Base-by-base conservation (phyloP, 1,140 invertebrate genomes). In the Hyphantria cunea region DNA sequence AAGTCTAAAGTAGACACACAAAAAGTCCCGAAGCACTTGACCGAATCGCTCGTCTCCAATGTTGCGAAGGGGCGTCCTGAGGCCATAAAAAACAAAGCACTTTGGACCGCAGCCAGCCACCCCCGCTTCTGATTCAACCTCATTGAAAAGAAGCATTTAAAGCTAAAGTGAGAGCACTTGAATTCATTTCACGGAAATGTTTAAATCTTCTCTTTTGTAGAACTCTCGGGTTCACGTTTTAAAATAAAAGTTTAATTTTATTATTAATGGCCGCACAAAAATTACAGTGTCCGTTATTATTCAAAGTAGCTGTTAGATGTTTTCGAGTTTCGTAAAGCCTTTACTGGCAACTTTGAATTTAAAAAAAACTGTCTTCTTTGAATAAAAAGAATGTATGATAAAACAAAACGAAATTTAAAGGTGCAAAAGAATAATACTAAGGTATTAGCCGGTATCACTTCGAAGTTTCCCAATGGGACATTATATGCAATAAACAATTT, bases 21-120 rank as follows among this genome's bases (percentile, higher is more conserved):
- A 80, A 83, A 82, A 84, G 74, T 69, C 62, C 62, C 25, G 54
- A 52, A 61, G 47, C 78, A 81, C 80, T 84, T 84, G 81, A 82
- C 74, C 72, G 73, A 56, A 51, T 61, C 51, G 63, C 54, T 66
- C 64, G 66, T 69, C 73, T 78, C 63, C 74, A 67, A 53, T 76
- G 70, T 74, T 69, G 76, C 69, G 49, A 64, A 63, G 65, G 63
- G 67, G 45, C 69, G 63, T 70, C 71, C 68, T 71, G 66, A 64
- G 70, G 73, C 72, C 74, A 88, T 79, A 86, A 86, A 86, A 87
- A 87, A 82, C 75, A 73, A 76, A 80, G 66, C 83, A 80, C 76
- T 85, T 86, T 88, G 83, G 83, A 82, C 71, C 73, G 55, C 68
- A 84, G 82, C 85, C 85, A 86, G 81, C 64, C 67, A 60, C 70